Conservation (phyloP, 1,140 invertebrate species). For the Drosophila ficusphila region DNA sequence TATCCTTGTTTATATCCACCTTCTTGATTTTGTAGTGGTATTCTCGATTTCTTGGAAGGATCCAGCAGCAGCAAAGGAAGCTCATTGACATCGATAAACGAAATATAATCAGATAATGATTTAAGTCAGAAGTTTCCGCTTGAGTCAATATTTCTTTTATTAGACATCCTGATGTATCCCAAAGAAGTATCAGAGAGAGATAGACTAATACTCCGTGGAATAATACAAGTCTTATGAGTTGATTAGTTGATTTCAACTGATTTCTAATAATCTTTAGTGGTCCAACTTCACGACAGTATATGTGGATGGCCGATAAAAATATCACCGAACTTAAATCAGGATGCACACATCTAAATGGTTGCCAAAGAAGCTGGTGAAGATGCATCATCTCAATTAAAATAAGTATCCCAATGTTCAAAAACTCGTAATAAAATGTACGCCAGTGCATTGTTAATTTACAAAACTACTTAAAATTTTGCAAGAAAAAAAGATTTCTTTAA, state of each 20-base stretch:
- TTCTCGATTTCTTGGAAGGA: neutral
- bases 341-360: neutral
- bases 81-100: neutral
- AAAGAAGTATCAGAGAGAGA: neutral
- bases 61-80: neutral
- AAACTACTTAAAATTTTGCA: neutral
- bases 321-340: neutral
- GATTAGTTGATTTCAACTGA: neutral
- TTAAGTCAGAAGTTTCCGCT: neutral
- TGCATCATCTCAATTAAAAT: neutral
- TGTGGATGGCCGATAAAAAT: neutral
- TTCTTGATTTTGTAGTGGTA: neutral
- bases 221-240: no score
- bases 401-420: neutral
- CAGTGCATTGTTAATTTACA: neutral
- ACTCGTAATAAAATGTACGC: neutral
- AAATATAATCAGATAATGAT: neutral
- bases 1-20: neutral
- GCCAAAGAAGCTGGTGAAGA: neutral
- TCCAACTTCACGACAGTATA: neutral
- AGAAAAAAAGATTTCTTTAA: neutral
- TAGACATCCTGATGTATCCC: neutral
- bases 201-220: neutral
- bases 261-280: neutral
- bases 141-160: neutral